Evolutionary conservation across 1,140 invertebrate species (phyloP).

Genomic region (Rhopalosiphum padi): DNA sequence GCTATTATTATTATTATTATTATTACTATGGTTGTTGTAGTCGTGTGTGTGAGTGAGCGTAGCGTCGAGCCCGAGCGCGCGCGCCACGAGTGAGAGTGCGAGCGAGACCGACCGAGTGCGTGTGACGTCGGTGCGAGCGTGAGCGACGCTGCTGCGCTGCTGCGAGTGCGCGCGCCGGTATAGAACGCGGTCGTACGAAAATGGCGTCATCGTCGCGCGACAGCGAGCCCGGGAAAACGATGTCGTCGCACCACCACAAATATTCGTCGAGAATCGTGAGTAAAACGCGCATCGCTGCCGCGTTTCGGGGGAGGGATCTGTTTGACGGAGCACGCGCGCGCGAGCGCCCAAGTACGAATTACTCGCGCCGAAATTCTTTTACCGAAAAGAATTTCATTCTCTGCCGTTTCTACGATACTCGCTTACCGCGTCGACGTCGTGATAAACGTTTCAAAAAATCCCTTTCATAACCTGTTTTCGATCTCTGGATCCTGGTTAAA

Average conservation of each 20-base stretch:
- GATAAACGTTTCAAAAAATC: neutral
- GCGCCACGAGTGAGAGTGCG: neutral
- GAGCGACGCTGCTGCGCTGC: too few relatives aligned
- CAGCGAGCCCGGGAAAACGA: constrained; percentile 25
- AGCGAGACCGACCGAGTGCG: neutral
- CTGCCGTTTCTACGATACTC: too few relatives aligned
- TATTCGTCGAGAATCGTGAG: constrained; percentile 48
- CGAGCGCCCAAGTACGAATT: neutral
- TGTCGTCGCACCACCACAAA: neutral
- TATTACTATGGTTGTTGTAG: neutral
- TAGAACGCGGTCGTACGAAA: constrained; percentile 14
- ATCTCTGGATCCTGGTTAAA: too few relatives aligned
- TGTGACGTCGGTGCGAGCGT: neutral
- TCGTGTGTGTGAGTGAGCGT: neutral
- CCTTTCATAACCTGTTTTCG: neutral
- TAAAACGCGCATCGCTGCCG: neutral
- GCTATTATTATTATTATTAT: neutral
- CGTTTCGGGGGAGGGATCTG: neutral
- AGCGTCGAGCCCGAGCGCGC: neutral
- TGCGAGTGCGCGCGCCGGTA: neutral
- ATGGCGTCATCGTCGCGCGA: constrained; percentile 45
- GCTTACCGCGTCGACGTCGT: too few relatives aligned
- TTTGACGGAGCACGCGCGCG: neutral
- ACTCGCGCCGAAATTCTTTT: neutral
- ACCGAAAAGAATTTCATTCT: too few relatives aligned